Evolutionary conservation across 2,113 vertebrate species (phyloP).

Genomic region (Phaethon lepturus): DNA sequence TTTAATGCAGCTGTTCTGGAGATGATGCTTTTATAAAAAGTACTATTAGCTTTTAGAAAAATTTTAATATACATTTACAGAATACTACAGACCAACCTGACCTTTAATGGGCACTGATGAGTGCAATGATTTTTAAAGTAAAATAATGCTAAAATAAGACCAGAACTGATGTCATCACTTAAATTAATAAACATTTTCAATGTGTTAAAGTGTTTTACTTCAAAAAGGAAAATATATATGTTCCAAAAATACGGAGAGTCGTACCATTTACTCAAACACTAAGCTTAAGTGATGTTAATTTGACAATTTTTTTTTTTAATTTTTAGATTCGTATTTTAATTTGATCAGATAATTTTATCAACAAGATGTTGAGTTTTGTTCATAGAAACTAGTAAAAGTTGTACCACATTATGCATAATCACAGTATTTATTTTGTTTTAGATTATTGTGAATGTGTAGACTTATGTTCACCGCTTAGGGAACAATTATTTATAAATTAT

Average conservation of each 20-base stretch:
- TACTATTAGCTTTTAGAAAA: constrained; percentile 70
- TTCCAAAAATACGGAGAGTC: constrained; percentile 42
- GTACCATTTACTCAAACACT: constrained; percentile 60
- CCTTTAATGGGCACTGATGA: constrained; percentile 60
- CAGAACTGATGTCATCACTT: constrained; percentile 72
- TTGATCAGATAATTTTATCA: constrained; percentile 75
- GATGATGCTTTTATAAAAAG: constrained; percentile 64
- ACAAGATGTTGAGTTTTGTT: constrained; percentile 70
- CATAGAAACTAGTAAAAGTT: constrained; percentile 71
- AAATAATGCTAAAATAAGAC: constrained; percentile 69
- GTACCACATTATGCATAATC: constrained; percentile 76
- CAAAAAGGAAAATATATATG: constrained; percentile 58
- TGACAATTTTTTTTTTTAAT: constrained; percentile 62
- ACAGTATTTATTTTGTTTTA: constrained; percentile 81
- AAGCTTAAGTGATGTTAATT: constrained; percentile 76
- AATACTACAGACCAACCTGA: constrained; percentile 75
- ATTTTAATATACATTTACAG: constrained; percentile 58
- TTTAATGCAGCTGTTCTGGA: constrained; percentile 63
- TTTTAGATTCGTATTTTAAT: constrained; percentile 73
- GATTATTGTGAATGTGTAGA: constrained; percentile 79
- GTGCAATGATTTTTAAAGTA: constrained; percentile 71
- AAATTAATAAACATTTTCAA: constrained; percentile 67
- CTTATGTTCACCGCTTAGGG: constrained; percentile 78
- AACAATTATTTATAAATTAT: constrained; percentile 84
- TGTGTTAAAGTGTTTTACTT: constrained; percentile 73